Base-by-base conservation (phyloP, 2,113 vertebrate species). In the Echinops telfairi region DNA sequence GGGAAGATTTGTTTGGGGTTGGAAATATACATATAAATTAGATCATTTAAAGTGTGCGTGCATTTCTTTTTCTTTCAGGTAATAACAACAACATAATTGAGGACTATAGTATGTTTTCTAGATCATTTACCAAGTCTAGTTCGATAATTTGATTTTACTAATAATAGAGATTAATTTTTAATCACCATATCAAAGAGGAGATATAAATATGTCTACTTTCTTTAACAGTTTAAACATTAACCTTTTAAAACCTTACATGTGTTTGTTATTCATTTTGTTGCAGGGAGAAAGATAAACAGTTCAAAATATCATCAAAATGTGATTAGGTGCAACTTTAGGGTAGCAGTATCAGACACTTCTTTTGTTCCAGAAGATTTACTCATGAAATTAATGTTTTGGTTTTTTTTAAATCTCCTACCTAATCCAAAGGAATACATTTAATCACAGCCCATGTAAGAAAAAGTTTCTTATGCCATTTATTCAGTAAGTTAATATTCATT, bases 181-280 rank as follows among this genome's bases (percentile, higher is more conserved):
- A 86, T 47, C 27, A 93, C 36, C 10, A 47, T 22, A 77, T 84
- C 40, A 93, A 43, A 81, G 25, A n/a, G 20, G 31, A 91, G 4
- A 84, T 66, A n/a, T n/a, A 80, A 93, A 43, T 86, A 73, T 68
- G 80, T 86, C 83, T 57, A 73, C n/a, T 86, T 93, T 89, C 43
- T 79, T 76, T 84, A 87, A 87, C 1, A 57, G 3, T 66, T 92
- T 78, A 75, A 95, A 92, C 5, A 60, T 20, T 83, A 58, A 77
- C 82, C 43, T 83, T 17, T 73, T 87, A 68, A 83, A 89, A 85
- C 47, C 47, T 53, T 53, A 60, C 31, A 57, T 86, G 17, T 58
- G 19, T 38, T 62, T 62, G 60, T 22, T 62, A 10, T 62, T 62
- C 23, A 62, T 62, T 19, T 62, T 62, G 19, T 25, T 5, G 17